These are phyloP conservation scores for Dipodomys stephensi DNA, from an alignment of 2,113 vertebrate genomes.

Conservation along the genomic window DNA sequence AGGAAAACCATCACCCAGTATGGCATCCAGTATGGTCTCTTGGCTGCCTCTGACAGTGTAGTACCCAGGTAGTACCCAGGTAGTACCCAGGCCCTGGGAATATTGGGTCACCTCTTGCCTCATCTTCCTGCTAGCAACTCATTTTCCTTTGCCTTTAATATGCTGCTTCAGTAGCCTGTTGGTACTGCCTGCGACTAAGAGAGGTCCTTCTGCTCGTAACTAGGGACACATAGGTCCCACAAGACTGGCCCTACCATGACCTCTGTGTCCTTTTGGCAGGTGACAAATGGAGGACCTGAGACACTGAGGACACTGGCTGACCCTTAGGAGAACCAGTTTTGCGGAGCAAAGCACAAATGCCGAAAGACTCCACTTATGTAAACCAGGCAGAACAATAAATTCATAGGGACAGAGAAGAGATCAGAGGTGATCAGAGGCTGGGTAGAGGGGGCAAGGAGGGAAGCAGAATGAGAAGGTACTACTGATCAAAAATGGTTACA, in stretches of 20 bases:
- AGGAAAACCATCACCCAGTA: conserved; percentile 14
- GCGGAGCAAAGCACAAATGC: not conserved
- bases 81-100: not conserved
- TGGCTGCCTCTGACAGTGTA: not conserved
- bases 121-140: not conserved
- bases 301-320: not conserved
- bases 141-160: not conserved
- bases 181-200: not conserved
- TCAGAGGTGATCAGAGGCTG: not conserved
- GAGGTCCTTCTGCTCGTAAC: not conserved
- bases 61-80: not conserved
- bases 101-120: not conserved
- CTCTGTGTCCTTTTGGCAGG: not conserved
- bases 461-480: not conserved
- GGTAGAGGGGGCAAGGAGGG: no score
- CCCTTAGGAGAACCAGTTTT: not conserved
- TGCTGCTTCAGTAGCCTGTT: not conserved
- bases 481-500: not conserved
- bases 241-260: not conserved
- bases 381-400: not conserved
- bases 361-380: not conserved
- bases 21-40: not conserved
- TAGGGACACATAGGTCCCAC: not conserved
- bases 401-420: not conserved
- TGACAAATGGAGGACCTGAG: not conserved